Conservation (phyloP, 2,888 invertebrate species). For the Heliconius charithonia region DNA sequence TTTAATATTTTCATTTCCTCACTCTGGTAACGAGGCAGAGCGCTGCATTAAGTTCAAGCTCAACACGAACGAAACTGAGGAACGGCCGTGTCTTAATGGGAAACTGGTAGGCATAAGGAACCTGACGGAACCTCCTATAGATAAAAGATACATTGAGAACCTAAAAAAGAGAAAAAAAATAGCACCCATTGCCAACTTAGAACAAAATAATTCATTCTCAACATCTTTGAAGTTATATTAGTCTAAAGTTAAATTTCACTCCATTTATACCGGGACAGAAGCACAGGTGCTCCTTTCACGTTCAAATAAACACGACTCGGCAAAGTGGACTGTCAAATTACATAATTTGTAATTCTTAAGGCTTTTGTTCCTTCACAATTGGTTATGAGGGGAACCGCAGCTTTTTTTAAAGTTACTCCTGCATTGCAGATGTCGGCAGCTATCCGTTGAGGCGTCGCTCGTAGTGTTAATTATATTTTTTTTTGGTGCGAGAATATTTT, state of each 20-base stretch:
- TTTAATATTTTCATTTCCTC: no score
- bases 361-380: constrained; percentile 27
- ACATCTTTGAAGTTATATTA: constrained; percentile 29
- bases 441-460: background rate
- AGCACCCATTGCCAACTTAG: background rate
- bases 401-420: constrained; percentile 12
- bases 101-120: no score
- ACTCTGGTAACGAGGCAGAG: no score
- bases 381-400: constrained; percentile 21
- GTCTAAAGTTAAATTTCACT: constrained; percentile 34
- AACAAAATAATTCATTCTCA: background rate
- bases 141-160: no score
- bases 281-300: constrained; percentile 44
- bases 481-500: background rate
- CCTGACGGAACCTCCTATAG: no score
- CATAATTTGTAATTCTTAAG: constrained; percentile 33
- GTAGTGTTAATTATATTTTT: background rate
- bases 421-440: constrained; percentile 19
- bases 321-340: constrained; percentile 46
- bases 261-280: constrained; percentile 12
- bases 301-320: constrained; percentile 44
- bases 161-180: background rate
- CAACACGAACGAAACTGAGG: no score
- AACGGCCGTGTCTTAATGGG: no score
- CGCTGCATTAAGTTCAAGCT: no score